These are phyloP conservation scores for Eulemur macaco DNA, from an alignment of 2,113 vertebrate genomes.

Conservation along the genomic window DNA sequence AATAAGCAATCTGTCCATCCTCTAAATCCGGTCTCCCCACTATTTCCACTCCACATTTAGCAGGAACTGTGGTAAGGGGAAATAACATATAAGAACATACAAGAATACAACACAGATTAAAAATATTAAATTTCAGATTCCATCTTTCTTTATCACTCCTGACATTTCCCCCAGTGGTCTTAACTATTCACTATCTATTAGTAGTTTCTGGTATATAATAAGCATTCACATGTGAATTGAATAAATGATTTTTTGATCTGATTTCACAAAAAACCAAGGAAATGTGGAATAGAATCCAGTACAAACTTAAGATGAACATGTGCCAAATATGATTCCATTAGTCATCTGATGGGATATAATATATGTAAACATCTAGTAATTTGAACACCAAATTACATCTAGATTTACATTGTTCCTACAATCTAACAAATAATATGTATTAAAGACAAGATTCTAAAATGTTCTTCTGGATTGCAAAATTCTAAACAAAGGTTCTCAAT, in stretches of 20 bases:
- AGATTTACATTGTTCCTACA: background rate
- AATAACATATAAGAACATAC: background rate
- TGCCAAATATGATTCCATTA: background rate
- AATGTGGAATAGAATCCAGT: background rate
- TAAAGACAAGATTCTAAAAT: background rate
- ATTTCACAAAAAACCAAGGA: conserved; percentile 27
- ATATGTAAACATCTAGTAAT: background rate
- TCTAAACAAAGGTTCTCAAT: background rate
- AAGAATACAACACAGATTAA: background rate
- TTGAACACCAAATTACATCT: background rate
- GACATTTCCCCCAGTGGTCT: background rate
- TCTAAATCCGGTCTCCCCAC: background rate
- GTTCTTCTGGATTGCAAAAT: background rate
- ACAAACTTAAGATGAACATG: background rate
- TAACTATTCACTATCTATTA: background rate
- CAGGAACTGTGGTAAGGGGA: background rate
- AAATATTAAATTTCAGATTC: background rate
- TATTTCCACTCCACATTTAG: background rate
- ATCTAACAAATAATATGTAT: background rate
- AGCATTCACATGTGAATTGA: background rate
- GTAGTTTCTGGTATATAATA: background rate
- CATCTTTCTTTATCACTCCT: background rate
- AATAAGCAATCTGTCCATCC: background rate
- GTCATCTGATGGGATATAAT: background rate
- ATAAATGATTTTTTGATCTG: background rate